These are phyloP conservation scores for Myoxocephalus aenaeus DNA, from an alignment of 2,797 vertebrate genomes.

Conservation along the genomic window DNA sequence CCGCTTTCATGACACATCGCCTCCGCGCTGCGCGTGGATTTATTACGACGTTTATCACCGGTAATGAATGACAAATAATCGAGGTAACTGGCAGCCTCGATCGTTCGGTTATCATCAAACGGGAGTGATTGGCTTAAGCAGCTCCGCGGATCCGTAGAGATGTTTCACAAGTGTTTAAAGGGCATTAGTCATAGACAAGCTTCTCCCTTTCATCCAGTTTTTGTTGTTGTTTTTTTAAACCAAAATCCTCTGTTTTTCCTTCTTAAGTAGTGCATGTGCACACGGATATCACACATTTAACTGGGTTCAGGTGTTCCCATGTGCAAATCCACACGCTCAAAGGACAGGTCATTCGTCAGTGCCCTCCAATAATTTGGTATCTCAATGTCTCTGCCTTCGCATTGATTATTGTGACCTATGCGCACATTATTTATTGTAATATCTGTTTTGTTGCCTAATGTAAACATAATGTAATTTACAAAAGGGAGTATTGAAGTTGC, in stretches of 20 bases:
- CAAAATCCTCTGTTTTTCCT: neutral
- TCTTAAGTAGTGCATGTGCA: neutral
- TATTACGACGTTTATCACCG: slow-evolving; percentile 51
- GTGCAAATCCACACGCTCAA: neutral
- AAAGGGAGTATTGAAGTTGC: neutral
- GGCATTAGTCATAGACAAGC: slow-evolving; percentile 21
- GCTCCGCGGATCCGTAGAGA: slow-evolving; percentile 18
- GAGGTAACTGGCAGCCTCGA: slow-evolving; percentile 34
- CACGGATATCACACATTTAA: slow-evolving; percentile 1
- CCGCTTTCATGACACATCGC: slow-evolving; percentile 36
- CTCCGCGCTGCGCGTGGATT: slow-evolving; percentile 9
- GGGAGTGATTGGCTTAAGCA: slow-evolving; percentile 48
- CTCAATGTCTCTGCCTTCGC: neutral
- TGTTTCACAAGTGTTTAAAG: slow-evolving; percentile 32
- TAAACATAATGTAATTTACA: slow-evolving; percentile 11
- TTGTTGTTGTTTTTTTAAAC: neutral
- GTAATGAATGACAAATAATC: slow-evolving; percentile 50
- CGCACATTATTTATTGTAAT: slow-evolving; percentile 1
- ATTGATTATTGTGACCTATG: neutral
- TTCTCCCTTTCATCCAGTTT: slow-evolving; percentile 15
- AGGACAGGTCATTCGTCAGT: neutral
- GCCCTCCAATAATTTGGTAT: neutral
- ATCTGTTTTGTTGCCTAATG: neutral
- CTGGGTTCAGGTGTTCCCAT: neutral
- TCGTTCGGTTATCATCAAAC: slow-evolving; percentile 43